Base-by-base conservation (phyloP, 2,888 invertebrate species). In the Cremastinae sp. region DNA sequence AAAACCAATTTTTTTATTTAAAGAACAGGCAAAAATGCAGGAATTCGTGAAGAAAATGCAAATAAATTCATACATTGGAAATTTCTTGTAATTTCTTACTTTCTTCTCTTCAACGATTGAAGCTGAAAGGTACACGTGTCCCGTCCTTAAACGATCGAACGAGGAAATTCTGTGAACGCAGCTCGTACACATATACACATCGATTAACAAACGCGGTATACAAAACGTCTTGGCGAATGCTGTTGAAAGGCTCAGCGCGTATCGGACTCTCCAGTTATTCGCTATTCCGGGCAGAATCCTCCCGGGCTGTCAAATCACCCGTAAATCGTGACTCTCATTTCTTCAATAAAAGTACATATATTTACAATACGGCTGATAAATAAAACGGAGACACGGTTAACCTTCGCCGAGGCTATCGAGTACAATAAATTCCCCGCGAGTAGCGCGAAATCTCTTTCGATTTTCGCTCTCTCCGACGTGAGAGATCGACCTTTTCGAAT, bases 181-280 rank as follows among this genome's bases (percentile, higher is more conserved):
- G 35, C 14, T 55, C 22, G 7, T 22, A 8, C 43, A 37, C 22
- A 7, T 22, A 8, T 41, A 37, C 64, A 45, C 45, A 45, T 55
- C 59, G 66, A 55, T 61, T 55, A 45, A 51, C 51, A 35, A 66
- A 28, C 16, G 14, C 8, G 14, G 39, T 28, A 35, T 49, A 56
- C 28, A 28, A 28, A 3, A 28, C n/a, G 28, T 37, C 47, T 64
- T 39, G 64, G 49, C 14, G 18, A 47, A 16, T 65, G n/a, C 61
- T 58, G 64, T 78, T 75, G 62, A 28, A 47, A 78, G 66, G 78
- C 78, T 35, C 47, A 37, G 58, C 66, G 55, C 75, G 78, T 78
- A 61, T 56, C 51, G 28, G 61, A 68, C 61, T 28, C 53, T 68
- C 18, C n/a, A 22, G 28, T 28, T 72, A 72, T 64, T 75, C 58